Evolutionary conservation across 2,113 vertebrate species (phyloP).

Genomic region (Salminus brasiliensis): DNA sequence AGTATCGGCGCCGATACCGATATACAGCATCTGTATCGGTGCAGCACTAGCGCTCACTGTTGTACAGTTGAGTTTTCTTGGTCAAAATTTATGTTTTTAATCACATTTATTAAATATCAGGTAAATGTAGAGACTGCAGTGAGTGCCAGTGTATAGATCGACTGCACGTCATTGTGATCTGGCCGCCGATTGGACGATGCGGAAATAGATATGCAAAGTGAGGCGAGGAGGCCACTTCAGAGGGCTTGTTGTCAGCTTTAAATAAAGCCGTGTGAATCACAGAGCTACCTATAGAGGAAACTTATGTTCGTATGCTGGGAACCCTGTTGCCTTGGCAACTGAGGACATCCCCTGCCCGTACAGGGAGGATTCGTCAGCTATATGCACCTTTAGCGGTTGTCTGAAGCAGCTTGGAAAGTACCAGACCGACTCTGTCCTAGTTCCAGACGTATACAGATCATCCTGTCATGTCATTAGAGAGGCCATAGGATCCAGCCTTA

Average conservation of each 20-base stretch:
- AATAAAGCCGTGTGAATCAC: slow-evolving; percentile 13
- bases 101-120: too few relatives aligned
- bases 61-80: too few relatives aligned
- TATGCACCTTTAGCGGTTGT: slow-evolving; percentile 14
- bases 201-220: slow-evolving; percentile 19
- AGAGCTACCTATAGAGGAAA: slow-evolving; percentile 28
- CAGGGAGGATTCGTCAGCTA: slow-evolving; percentile 25
- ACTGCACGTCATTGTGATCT: neutral
- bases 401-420: neutral
- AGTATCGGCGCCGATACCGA: too few relatives aligned
- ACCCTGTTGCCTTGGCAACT: slow-evolving; percentile 52
- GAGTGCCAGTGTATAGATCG: neutral
- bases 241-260: slow-evolving; percentile 19
- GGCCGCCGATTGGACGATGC: neutral
- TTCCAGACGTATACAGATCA: too few relatives aligned
- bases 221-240: neutral
- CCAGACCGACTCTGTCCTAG: too few relatives aligned
- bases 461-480: too few relatives aligned
- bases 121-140: too few relatives aligned
- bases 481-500: neutral
- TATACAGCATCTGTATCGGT: too few relatives aligned
- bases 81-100: too few relatives aligned
- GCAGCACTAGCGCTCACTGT: too few relatives aligned
- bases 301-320: slow-evolving; percentile 29
- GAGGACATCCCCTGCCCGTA: slow-evolving; percentile 16